These are phyloP conservation scores for Marcusenius ussheri DNA, from an alignment of 2,113 vertebrate species.

Conservation along the genomic window DNA sequence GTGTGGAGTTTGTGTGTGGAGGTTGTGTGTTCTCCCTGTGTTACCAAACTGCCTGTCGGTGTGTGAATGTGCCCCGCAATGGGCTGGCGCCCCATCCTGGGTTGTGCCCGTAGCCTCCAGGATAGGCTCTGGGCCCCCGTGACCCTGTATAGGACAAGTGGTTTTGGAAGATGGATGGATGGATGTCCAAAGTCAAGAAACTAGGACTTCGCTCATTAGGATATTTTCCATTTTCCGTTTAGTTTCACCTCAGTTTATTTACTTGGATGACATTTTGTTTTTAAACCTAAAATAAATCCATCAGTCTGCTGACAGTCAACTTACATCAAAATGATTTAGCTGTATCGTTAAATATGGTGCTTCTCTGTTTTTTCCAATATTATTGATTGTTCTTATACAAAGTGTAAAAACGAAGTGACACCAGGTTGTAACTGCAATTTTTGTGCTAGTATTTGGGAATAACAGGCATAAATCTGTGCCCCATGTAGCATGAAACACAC, in stretches of 20 bases:
- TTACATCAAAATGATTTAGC: background rate
- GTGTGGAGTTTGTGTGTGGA: too few relatives aligned
- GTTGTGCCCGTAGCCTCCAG: too few relatives aligned
- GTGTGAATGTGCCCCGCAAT: too few relatives aligned
- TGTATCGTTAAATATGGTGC: background rate
- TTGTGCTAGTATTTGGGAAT: background rate
- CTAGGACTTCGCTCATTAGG: background rate
- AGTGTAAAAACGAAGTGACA: background rate
- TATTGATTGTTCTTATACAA: background rate
- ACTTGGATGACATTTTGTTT: background rate
- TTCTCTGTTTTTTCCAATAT: background rate
- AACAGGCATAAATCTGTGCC: background rate
- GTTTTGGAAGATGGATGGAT: too few relatives aligned
- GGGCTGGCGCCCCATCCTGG: background rate
- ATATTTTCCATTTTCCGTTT: background rate
- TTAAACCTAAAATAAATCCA: background rate
- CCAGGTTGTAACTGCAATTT: background rate
- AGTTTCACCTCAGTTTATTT: background rate
- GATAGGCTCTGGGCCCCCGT: too few relatives aligned
- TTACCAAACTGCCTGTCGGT: background rate
- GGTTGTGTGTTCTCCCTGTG: too few relatives aligned
- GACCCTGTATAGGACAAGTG: too few relatives aligned
- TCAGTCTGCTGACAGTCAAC: background rate
- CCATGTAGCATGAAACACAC: background rate
- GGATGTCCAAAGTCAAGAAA: background rate